Base-by-base conservation (phyloP, 2,888 invertebrate genomes). In the Sinohyriopsis cumingii region DNA sequence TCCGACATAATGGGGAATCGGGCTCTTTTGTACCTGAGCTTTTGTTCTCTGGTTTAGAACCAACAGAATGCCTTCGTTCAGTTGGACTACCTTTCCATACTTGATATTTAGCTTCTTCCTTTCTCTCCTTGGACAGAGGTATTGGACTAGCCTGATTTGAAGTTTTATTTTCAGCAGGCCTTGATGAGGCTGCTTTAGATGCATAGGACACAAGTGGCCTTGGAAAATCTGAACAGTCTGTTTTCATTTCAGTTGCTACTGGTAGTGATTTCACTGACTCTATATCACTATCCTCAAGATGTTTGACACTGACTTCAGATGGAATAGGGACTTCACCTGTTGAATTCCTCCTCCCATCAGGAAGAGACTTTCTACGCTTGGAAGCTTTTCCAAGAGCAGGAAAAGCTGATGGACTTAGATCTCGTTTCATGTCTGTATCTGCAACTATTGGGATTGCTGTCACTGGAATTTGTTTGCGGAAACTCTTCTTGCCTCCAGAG, bases 221-320 rank as follows among this genome's bases (percentile, higher is more conserved):
- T 19, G 82, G 80, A 25, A 79, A 82, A 19, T 73, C 62, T 28
- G 71, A 66, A 24, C 69, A 71, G 63, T 61, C 60, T 53, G 67
- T 61, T 22, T 69, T 67, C 22, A 63, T 77, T 63, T 79, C 76
- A 59, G 78, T 79, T 55, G 82, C 82, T n/a, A 78, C 82, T 24
- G 87, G 87, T 60, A 87, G 78, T 22, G 87, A 87, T 74, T 86
- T 87, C 56, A 86, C 86, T 15, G 87, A 87, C 65, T 86, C 87
- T 56, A 83, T 78, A 71, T 87, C 87, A 80, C 87, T 86, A 73
- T 87, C 87, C 71, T 86, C 82, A 54, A 79, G 82, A 63, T 75
- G 68, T 74, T 78, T 79, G n/a, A 81, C 64, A 45, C 68, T 65
- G 53, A 78, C 69, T 56, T 77, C 81, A 57, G 77, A 73, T 65